phyloP scores from a whole-genome alignment of 2,888 invertebrate genomes.

The Drosophila monieri region DNA sequence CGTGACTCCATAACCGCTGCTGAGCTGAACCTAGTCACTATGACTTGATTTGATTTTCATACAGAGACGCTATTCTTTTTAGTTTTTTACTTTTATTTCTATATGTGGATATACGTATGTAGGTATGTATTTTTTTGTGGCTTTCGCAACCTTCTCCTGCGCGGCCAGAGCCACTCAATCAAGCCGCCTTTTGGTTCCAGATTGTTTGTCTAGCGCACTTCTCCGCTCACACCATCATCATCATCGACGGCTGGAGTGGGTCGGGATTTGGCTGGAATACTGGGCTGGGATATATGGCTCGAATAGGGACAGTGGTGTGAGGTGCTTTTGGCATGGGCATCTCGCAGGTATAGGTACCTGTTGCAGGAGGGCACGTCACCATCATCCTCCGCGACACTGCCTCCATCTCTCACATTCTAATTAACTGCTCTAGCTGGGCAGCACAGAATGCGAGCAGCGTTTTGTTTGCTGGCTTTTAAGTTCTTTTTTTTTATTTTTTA shows the following conservation, averaged over 20 bases:
- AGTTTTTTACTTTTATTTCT: slow-evolving; percentile 36
- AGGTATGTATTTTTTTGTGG: slow-evolving; percentile 11
- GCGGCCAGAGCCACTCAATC: slow-evolving; percentile 70
- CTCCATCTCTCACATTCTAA: slow-evolving; percentile 69
- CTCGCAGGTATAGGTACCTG: slow-evolving; percentile 30
- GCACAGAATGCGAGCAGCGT: slow-evolving; percentile 73
- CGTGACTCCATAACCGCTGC: slow-evolving; percentile 51
- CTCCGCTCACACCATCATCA: slow-evolving; percentile 41
- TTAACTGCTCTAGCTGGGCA: slow-evolving; percentile 79
- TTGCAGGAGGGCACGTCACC: slow-evolving; percentile 33
- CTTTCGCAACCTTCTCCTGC: slow-evolving; percentile 36
- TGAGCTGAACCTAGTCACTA: slow-evolving; percentile 53
- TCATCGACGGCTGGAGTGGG: slow-evolving; percentile 32
- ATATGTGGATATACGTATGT: neutral
- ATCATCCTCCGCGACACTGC: slow-evolving; percentile 7
- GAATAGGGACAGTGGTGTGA: neutral
- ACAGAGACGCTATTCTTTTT: slow-evolving; percentile 33
- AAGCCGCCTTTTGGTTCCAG: slow-evolving; percentile 63
- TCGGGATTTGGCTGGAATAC: slow-evolving; percentile 5
- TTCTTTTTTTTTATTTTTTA: slow-evolving; percentile 54
- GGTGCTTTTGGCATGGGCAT: slow-evolving; percentile 5
- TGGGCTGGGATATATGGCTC: neutral
- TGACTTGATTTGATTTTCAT: slow-evolving; percentile 78
- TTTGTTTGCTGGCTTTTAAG: slow-evolving; percentile 79
- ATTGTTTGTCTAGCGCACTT: slow-evolving; percentile 75